Evolutionary conservation across 1,140 invertebrate genomes (phyloP), one percentile per base, ranked within the genome.

Genomic region (Archegozetes longisetosus): DNA sequence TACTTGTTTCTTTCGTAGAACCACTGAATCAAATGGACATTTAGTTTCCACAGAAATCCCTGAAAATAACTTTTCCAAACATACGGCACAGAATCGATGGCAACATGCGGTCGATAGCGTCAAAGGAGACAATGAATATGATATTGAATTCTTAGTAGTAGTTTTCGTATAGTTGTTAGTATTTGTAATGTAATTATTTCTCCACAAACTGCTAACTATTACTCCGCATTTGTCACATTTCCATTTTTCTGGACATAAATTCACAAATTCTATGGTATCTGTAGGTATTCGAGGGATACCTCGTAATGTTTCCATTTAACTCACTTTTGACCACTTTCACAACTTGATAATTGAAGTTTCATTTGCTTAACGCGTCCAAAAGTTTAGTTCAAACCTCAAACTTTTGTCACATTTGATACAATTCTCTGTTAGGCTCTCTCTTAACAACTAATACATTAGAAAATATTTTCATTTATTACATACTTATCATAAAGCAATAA

Each of bases 211-310:
- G 12, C 55, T 23, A 1, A 22, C 48, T 2, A 57, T 57, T 17
- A 57, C 55, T 20, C 55, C 55, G 29, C 55, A 57, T 50, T 57
- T 57, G 28, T 57, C 55, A 50, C 55, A 57, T 28, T 57, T 57
- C 55, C 55, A 57, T 28, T 57, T 57, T 14, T 24, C 9, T 47
- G 55, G 55, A 3, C 17, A 17, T 2, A 25, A 13, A 27, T 57
- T 57, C 17, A 24, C 48, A 28, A 57, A 57, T 50, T 57, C 55
- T n/a, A 57, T 46, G 17, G 55, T 57, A 27, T 57, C 55, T 22
- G 55, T 57, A 1, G 32, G n/a, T 27, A 57, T 24, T n/a, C 9
- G 40, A n/a, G 55, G 55, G 29, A 57, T 57, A 25, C 55, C 55
- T 20, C 55, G 49, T 47, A 57, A 50, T 24, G 55, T 57, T 28